A percentile compares a stretch with the other conserved stretches of the same genome.
Evolutionary conservation across 1,140 invertebrate genomes (phyloP).

Genomic region (Euglossa dilemma): DNA sequence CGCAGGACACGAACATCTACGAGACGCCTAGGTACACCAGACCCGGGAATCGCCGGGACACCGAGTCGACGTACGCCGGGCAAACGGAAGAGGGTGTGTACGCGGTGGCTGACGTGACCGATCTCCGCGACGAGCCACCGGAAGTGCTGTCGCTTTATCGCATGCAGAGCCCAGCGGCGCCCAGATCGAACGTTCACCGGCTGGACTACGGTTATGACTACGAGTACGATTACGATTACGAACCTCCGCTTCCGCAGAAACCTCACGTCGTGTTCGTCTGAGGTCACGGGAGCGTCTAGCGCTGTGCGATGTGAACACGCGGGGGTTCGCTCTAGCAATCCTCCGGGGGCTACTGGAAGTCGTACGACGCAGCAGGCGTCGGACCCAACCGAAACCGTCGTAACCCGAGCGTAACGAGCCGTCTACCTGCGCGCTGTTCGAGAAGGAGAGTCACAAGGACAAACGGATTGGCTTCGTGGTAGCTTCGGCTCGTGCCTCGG

Average conservation of each 20-base stretch:
- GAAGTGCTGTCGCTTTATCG: constrained; percentile 77
- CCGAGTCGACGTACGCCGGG: constrained; percentile 21
- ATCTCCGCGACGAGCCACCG: constrained; percentile 73
- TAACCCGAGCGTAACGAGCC: not conserved
- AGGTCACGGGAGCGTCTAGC: constrained; percentile 19
- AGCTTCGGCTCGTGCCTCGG: not conserved
- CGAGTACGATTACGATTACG: constrained; percentile 77
- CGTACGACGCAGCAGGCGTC: not conserved
- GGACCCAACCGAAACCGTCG: not conserved
- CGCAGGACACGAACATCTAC: constrained; percentile 74
- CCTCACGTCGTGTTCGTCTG: constrained; percentile 80
- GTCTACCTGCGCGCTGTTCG: not conserved
- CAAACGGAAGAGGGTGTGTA: constrained; percentile 74
- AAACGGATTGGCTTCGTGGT: constrained; percentile 6
- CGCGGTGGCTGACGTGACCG: constrained; percentile 77
- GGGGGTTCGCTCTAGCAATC: not conserved
- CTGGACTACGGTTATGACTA: constrained; percentile 72
- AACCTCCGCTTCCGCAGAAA: constrained; percentile 73
- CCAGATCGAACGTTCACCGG: constrained; percentile 57
- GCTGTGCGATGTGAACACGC: not conserved
- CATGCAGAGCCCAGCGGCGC: constrained; percentile 63
- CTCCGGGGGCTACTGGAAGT: not conserved
- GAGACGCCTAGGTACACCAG: constrained; percentile 74
- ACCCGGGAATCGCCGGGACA: constrained; percentile 15
- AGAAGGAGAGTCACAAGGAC: not conserved